phyloP scores from a whole-genome alignment of 2,113 vertebrate genomes.

The Misgurnus anguillicaudatus region DNA sequence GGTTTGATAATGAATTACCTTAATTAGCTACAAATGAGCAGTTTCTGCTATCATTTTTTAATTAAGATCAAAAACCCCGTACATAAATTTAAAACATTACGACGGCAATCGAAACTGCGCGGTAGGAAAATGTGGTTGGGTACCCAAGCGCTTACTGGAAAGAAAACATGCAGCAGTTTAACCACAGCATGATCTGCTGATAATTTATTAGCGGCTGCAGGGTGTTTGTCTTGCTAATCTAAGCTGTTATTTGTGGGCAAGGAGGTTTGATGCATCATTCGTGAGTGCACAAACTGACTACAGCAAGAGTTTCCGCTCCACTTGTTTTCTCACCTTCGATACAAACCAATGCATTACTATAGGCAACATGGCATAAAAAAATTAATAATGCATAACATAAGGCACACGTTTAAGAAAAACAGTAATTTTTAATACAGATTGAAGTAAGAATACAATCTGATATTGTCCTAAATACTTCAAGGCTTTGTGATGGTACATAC shows the following conservation, averaged over 20 bases:
- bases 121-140: constrained; percentile 43
- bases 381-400: not conserved
- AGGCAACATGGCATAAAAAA: no score
- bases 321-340: not conserved
- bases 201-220: constrained; percentile 41
- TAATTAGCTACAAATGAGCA: not conserved
- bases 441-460: constrained; percentile 1
- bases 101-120: constrained; percentile 13
- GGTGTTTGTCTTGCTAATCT: constrained; percentile 13
- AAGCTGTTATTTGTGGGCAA: constrained; percentile 21
- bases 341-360: no score
- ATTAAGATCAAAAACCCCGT: not conserved
- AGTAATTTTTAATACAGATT: constrained; percentile 15
- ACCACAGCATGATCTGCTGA: constrained; percentile 36
- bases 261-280: not conserved
- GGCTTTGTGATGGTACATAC: constrained; percentile 6
- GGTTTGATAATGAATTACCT: not conserved
- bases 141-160: constrained; percentile 34
- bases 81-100: not conserved
- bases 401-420: not conserved
- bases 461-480: not conserved
- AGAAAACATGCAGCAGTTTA: constrained; percentile 18
- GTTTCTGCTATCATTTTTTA: not conserved
- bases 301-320: constrained; percentile 19
- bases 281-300: constrained; percentile 16